Evolutionary conservation across 2,113 vertebrate species (phyloP), one percentile per base, ranked within the genome.

Genomic region (Anolis carolinensis): DNA sequence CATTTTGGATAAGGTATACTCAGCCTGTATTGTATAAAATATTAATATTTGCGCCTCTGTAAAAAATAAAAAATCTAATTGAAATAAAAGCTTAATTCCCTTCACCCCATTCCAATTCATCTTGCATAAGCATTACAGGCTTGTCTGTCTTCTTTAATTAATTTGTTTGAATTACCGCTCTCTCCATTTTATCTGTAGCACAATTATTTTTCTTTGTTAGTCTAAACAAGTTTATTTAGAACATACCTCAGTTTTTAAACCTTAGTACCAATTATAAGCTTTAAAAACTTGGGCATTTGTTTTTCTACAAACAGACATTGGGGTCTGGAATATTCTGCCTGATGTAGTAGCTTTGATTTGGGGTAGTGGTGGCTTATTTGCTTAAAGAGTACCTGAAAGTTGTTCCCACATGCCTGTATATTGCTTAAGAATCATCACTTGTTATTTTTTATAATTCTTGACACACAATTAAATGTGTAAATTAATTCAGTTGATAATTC

Each of bases 121-220:
- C 16, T 52, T 0, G 59, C 89, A 79, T 86, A 79, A 44, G 77
- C 91, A 36, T 79, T 73, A 0, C 75, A 55, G 7, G 4, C 0
- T 4, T 87, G 84, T 85, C 39, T 79, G 68, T 59, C 7, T 88
- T 87, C 86, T 88, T 79, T 86, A 84, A 65, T 25, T 82, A 63
- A 85, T 34, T 68, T 67, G n/a, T 30, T 77, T 83, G n/a, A 78
- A 71, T 71, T 78, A 48, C 30, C 13, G 25, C 32, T 25, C 4
- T 20, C 5, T 36, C 18, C 18, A 67, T 73, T 67, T 84, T 89
- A 63, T 90, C 59, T 89, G 82, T 75, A 65, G 39, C 76, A 79
- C 87, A 83, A 36, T 88, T 36, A 70, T 88, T 72, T 62, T 89
- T 7, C 72, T 91, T 65, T 88, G 50, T 34, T 34, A 18, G 34